These are phyloP conservation scores for Tachuris rubrigastra DNA, from an alignment of 2,113 vertebrate genomes.

Conservation along the genomic window DNA sequence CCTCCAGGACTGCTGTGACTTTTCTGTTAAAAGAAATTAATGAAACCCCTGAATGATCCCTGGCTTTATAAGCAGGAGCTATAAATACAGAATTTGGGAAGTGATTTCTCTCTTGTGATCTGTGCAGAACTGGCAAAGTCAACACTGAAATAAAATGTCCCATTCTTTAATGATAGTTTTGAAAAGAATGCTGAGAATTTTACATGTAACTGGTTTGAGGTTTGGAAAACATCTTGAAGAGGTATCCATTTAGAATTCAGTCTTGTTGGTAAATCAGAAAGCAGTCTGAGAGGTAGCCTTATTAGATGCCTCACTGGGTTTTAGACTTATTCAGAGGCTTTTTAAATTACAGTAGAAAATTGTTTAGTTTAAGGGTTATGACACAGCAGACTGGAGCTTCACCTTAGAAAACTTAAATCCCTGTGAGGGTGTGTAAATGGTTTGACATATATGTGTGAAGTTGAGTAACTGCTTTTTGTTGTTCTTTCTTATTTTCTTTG, in stretches of 20 bases:
- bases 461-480: neutral
- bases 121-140: neutral
- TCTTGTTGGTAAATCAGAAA: neutral
- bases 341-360: neutral
- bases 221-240: neutral
- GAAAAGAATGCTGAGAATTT: neutral
- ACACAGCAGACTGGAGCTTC: neutral
- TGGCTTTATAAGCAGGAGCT: neutral
- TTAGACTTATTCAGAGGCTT: neutral
- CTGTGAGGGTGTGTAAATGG: neutral
- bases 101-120: constrained; percentile 26
- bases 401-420: neutral
- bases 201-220: neutral
- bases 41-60: neutral
- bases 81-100: neutral
- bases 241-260: neutral
- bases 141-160: neutral
- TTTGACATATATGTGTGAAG: neutral
- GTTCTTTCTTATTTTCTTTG: neutral
- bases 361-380: neutral
- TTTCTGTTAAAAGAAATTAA: neutral
- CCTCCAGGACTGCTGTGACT: neutral
- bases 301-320: neutral
- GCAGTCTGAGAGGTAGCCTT: neutral
- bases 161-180: neutral